Base-by-base conservation (phyloP, 2,888 invertebrate species). In the Fragum whitleyi region DNA sequence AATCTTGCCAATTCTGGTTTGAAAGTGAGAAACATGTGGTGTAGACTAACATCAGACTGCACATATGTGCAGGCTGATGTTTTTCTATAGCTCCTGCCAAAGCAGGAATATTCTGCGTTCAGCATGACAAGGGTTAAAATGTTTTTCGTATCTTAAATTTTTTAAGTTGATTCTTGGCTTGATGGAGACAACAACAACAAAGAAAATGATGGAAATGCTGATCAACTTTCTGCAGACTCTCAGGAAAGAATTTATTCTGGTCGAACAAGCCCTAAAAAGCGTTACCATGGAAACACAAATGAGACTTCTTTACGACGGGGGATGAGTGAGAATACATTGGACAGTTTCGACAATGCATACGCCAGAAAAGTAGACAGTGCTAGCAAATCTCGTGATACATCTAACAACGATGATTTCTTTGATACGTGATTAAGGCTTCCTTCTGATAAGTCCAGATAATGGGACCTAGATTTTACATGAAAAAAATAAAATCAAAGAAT, bases 311-410 rank as follows among this genome's bases (percentile, higher is more conserved):
- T 86, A 21, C 65, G 77, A 2, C 84, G 84, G 2, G 85, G 86
- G 21, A 77, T 79, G 16, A 92, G 92, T 87, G 87, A 88, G 47
- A 90, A 90, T 55, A 91, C 92, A 9, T 78, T 90, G 16, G 92
- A 91, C 81, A 91, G 90, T 74, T 91, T 88, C 81, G 91, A 92
- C 67, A 87, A 89, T 80, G 91, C 91, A 16, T 90, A 89, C 65
- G 82, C 85, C 32, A 69, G 86, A 53, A 88, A 85, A 76, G 82
- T 82, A 28, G 81, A 76, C 16, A 79, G 78, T 74, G 78, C 82
- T 14, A 77, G 80, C 6, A 70, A 62, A 23, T 55, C 59, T 7
- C 39, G 55, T 11, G 32, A 32, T 19, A 28, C 67, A 36, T 32
- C 68, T 21, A 65, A 83, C 16, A 71, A 81, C 59, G 91, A 91